Evolutionary conservation across 1,140 invertebrate species (phyloP).

Genomic region (Bombus affinis): DNA sequence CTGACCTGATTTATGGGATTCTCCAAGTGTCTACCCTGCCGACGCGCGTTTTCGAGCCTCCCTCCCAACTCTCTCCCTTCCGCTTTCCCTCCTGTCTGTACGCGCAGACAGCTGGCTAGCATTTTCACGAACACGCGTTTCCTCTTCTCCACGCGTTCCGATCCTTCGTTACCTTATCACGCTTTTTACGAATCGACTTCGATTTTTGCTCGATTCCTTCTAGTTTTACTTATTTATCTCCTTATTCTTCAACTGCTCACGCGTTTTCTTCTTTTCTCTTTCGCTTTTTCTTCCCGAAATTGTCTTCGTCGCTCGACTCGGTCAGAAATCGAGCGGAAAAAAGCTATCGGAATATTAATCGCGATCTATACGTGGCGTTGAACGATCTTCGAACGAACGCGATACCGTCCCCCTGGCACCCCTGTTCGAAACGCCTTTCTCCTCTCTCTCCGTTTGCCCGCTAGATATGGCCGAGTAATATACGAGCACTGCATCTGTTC

Average conservation of each 20-base stretch:
- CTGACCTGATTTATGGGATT: slow-evolving; percentile 84
- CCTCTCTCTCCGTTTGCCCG: slow-evolving; percentile 58
- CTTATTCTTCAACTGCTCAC: background rate
- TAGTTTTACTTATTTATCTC: background rate
- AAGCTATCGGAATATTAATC: background rate
- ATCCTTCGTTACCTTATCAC: background rate
- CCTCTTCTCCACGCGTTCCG: background rate
- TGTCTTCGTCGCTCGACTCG: too few relatives aligned
- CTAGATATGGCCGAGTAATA: slow-evolving; percentile 81
- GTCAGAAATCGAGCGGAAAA: too few relatives aligned
- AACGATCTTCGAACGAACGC: slow-evolving; percentile 77
- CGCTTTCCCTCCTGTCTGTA: slow-evolving; percentile 24
- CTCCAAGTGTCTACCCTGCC: slow-evolving; percentile 79
- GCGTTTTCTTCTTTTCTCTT: background rate
- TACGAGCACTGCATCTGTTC: slow-evolving; percentile 83
- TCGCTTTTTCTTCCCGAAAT: background rate
- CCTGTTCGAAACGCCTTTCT: slow-evolving; percentile 44
- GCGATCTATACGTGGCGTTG: slow-evolving; percentile 78
- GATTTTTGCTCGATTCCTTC: background rate
- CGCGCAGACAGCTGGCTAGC: slow-evolving; percentile 79
- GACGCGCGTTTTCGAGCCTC: slow-evolving; percentile 71
- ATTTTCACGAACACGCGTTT: slow-evolving; percentile 66
- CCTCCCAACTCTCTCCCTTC: slow-evolving; percentile 16
- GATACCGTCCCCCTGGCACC: slow-evolving; percentile 35
- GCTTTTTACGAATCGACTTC: background rate